phyloP scores from a whole-genome alignment of 2,113 vertebrate species.

The Anseranas semipalmata region DNA sequence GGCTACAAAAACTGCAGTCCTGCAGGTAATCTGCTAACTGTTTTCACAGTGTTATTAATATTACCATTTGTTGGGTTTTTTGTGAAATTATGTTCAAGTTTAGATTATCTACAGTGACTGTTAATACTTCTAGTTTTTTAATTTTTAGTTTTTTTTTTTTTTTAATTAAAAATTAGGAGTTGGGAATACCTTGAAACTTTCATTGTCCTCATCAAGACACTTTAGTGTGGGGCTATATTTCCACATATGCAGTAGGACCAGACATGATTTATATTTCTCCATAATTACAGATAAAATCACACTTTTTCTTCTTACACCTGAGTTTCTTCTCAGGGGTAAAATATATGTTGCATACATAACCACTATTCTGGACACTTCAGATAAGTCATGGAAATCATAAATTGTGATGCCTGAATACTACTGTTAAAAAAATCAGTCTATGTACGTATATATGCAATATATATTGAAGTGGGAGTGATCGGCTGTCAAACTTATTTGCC shows the following conservation, averaged over 20 bases:
- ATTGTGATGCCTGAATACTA: neutral
- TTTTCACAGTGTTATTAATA: neutral
- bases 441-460: neutral
- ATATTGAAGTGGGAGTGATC: neutral
- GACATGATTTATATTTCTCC: neutral
- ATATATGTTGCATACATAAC: neutral
- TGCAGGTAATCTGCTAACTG: neutral
- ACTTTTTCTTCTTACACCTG: neutral
- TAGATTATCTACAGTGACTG: neutral
- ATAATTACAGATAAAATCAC: neutral
- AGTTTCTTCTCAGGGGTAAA: neutral
- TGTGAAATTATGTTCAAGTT: neutral
- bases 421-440: neutral
- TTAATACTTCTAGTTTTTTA: neutral
- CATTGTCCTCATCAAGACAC: neutral
- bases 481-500: constrained; percentile 18
- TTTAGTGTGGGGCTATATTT: neutral
- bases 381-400: neutral
- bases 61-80: neutral
- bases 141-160: neutral
- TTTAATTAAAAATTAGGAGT: neutral
- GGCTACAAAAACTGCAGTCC: neutral
- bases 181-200: neutral
- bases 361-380: neutral
- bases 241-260: neutral